These are phyloP conservation scores for Brachyopa scutellaris DNA, from an alignment of 2,888 invertebrate species.

Conservation along the genomic window DNA sequence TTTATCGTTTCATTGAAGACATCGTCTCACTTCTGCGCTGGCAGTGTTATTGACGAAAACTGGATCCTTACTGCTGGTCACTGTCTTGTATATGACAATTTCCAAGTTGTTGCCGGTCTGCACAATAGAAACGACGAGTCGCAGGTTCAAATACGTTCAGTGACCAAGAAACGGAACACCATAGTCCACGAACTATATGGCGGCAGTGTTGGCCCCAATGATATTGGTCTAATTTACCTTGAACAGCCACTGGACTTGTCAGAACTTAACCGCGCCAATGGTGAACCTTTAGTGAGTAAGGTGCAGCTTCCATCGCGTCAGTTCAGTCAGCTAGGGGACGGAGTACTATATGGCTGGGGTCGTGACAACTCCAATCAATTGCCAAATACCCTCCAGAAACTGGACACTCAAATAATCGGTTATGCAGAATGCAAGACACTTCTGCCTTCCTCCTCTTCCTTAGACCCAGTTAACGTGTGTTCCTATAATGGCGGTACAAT, in stretches of 20 bases:
- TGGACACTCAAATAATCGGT: conserved; percentile 75
- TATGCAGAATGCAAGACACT: conserved; percentile 69
- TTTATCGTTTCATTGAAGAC: conserved; percentile 80
- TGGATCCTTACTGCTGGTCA: conserved; percentile 81
- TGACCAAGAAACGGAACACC: conserved; percentile 64
- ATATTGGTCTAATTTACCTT: conserved; percentile 83
- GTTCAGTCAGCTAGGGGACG: conserved; percentile 37
- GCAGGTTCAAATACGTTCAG: conserved; percentile 75
- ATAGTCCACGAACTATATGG: conserved; percentile 78
- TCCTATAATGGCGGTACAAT: conserved; percentile 76
- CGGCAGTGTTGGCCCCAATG: conserved; percentile 82
- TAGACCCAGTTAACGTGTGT: conserved; percentile 76
- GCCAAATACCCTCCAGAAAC: conserved; percentile 76
- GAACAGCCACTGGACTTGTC: conserved; percentile 76
- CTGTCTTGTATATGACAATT: conserved; percentile 74
- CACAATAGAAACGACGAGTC: conserved; percentile 76
- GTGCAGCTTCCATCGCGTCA: conserved; percentile 33
- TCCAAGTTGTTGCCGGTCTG: conserved; percentile 80
- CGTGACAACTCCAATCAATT: conserved; percentile 74
- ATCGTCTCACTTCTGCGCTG: conserved; percentile 80
- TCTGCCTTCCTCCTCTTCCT: conserved; percentile 73
- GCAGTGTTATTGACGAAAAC: conserved; percentile 77
- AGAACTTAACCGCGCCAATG: conserved; percentile 40
- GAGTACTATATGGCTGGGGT: conserved; percentile 76
- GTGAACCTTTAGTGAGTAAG: conserved; percentile 24